Percentiles rank a stretch among this genome's conserved stretches.
Conservation (phyloP, 1,140 invertebrate species). For the Aricia agestis region DNA sequence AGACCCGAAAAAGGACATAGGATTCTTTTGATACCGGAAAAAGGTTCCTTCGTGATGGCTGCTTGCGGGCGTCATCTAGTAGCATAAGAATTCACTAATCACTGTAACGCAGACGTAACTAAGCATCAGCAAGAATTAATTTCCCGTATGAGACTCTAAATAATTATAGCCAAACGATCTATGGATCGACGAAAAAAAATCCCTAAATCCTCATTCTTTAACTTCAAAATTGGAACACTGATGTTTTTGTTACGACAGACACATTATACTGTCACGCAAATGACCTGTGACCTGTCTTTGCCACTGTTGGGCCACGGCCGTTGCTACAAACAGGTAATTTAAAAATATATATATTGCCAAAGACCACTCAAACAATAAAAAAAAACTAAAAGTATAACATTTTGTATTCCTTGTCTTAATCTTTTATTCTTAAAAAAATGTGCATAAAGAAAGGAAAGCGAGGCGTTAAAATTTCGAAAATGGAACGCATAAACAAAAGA, state of each 20-base stretch:
- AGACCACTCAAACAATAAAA: not conserved
- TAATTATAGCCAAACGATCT: too few species aligned
- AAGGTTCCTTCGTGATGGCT: too few species aligned
- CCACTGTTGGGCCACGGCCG: not conserved
- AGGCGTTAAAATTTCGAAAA: not conserved
- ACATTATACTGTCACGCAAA: not conserved
- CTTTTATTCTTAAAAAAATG: not conserved
- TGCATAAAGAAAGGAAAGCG: not conserved
- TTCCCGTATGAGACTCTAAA: too few species aligned
- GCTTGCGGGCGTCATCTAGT: too few species aligned
- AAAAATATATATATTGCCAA: not conserved
- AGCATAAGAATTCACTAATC: too few species aligned
- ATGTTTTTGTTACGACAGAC: not conserved
- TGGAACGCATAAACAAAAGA: constrained; percentile 3
- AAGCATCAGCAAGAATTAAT: too few species aligned
- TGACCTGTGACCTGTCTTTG: not conserved
- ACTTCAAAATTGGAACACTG: not conserved
- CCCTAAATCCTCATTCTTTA: not conserved
- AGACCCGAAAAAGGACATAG: too few species aligned
- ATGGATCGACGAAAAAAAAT: not conserved
- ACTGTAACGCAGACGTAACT: too few species aligned
- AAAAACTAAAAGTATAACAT: too few species aligned
- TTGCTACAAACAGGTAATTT: not conserved
- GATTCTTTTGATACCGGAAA: too few species aligned
- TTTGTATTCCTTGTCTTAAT: too few species aligned